Evolutionary conservation across 2,797 vertebrate genomes (phyloP), one percentile per base, ranked within the genome.

Genomic region (Danionella dracula): DNA sequence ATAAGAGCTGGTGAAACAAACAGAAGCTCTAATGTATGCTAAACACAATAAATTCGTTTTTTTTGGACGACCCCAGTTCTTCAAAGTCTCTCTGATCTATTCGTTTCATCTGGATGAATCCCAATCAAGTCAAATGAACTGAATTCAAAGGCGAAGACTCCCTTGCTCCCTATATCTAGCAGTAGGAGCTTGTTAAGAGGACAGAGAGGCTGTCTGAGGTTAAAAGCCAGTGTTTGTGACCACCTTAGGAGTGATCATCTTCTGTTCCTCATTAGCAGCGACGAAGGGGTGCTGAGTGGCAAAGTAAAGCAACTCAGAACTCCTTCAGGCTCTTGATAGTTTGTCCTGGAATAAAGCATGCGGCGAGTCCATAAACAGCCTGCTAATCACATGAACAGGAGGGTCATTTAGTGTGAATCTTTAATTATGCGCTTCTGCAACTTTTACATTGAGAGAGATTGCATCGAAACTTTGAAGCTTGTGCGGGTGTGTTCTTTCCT

Each of bases 341-440:
- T 13, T 15, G 6, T 65, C 13, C 4, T 23, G 11, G 40, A 55
- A 37, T 46, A 29, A 65, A 10, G 17, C 13, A 37, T 49, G 45
- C 27, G 50, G 45, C 29, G 21, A 45, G 29, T 10, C 35, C 8
- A 8, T 19, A 37, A 21, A 40, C 21, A 31, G 45, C 20, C 29
- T 8, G 49, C 38, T 44, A 54, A 64, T 32, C 61, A 15, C 50
- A 65, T 41, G 8, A 45, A 54, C 50, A 45, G 55, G 29, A 45
- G 23, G 50, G 62, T 53, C 27, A 53, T 51, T 64, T n/a, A 34
- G 48, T 53, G 50, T 9, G 13, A 37, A 44, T 44, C 50, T 55
- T 31, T 65, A 55, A 65, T 65, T 55, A 65, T n/a, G 40, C 4
- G 32, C 15, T 20, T 55, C 41, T 37, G 50, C 55, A 55, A 5